These are phyloP conservation scores for Rhinolophus ferrumequinum DNA, from an alignment of 2,113 vertebrate species.

Conservation along the genomic window DNA sequence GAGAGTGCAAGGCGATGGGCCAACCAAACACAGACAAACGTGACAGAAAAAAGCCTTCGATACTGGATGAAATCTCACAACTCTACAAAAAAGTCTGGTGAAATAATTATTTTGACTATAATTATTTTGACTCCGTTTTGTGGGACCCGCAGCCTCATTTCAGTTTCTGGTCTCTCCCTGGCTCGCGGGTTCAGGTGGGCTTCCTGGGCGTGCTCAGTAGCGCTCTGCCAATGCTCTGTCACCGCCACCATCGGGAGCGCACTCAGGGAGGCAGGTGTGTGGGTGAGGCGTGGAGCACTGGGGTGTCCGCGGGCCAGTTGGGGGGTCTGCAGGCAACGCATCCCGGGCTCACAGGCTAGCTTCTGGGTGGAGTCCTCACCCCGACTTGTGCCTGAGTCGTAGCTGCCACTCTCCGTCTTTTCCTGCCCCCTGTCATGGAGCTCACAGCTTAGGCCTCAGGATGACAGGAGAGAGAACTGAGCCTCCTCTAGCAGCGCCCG, in stretches of 20 bases:
- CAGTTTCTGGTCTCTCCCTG: not conserved
- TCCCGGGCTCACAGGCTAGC: not conserved
- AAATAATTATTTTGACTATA: not conserved
- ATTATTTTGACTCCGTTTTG: not conserved
- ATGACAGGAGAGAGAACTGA: not conserved
- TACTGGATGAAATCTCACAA: not conserved
- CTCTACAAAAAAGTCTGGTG: not conserved
- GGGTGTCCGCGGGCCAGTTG: not conserved
- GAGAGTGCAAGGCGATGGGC: not conserved
- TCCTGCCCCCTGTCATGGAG: no score
- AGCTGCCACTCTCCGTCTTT: not conserved
- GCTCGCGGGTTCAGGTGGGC: not conserved
- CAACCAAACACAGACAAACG: not conserved
- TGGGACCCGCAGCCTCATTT: no score
- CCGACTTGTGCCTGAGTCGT: not conserved
- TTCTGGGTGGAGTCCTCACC: no score
- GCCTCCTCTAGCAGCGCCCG: not conserved
- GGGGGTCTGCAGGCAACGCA: not conserved
- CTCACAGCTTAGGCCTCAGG: not conserved
- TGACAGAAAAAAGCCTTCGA: not conserved
- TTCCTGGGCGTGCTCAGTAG: not conserved
- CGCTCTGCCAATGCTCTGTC: not conserved
- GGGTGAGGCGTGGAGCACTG: rapidly evolving
- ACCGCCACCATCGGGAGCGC: not conserved
- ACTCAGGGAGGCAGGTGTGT: not conserved